phyloP scores from a whole-genome alignment of 2,113 vertebrate genomes.

The Elgaria multicarinata region DNA sequence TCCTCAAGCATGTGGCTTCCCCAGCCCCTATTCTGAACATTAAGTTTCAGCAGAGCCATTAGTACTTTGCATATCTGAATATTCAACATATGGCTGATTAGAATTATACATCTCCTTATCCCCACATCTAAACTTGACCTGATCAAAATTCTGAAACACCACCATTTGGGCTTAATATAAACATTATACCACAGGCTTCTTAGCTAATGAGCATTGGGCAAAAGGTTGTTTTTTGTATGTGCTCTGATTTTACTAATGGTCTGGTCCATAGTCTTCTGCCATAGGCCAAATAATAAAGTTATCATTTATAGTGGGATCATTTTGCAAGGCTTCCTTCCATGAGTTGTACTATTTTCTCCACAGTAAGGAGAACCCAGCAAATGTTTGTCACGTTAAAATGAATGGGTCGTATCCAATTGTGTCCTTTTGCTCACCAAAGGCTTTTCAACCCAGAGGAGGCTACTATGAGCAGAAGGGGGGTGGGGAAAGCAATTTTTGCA shows the following conservation, averaged over 20 bases:
- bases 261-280: slow-evolving; percentile 7
- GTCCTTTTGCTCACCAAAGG: neutral
- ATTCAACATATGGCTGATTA: neutral
- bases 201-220: neutral
- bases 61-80: neutral
- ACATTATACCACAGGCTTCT: slow-evolving; percentile 23
- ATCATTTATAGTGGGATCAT: slow-evolving; percentile 30
- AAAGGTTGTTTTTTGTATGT: slow-evolving; percentile 8
- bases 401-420: neutral
- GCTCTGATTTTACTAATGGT: slow-evolving; percentile 34
- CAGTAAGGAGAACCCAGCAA: neutral
- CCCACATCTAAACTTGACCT: neutral
- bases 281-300: slow-evolving; percentile 43
- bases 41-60: slow-evolving; percentile 10
- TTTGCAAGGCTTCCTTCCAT: neutral
- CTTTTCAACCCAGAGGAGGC: neutral
- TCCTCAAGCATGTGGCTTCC: neutral
- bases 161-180: neutral
- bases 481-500: neutral
- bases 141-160: slow-evolving; percentile 5
- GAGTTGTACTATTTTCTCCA: neutral
- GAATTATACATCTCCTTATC: neutral
- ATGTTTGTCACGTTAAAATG: neutral
- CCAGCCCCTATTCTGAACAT: neutral
- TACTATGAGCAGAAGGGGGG: neutral